phyloP scores from a whole-genome alignment of 1,140 invertebrate genomes.

The Musca vetustissima region DNA sequence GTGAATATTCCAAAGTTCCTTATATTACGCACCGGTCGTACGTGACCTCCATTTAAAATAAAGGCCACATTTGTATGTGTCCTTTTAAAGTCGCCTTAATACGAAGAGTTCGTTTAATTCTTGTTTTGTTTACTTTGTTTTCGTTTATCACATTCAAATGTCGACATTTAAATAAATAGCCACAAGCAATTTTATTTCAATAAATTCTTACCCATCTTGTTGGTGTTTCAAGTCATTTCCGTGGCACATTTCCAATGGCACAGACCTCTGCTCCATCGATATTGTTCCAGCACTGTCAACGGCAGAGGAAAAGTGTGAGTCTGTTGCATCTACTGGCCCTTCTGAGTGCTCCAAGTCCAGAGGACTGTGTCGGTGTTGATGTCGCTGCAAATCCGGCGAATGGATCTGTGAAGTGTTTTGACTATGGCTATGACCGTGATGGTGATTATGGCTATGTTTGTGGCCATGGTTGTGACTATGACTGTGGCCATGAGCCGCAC shows the following conservation, averaged over 20 bases:
- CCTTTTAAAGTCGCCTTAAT: too few species aligned
- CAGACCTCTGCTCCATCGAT: constrained; percentile 5
- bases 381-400: not conserved
- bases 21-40: too few species aligned
- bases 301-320: not conserved
- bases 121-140: too few species aligned
- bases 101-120: too few species aligned
- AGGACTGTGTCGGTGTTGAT: not conserved
- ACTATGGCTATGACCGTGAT: constrained; percentile 45
- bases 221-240: constrained; percentile 12
- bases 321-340: not conserved
- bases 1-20: too few species aligned
- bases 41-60: too few species aligned
- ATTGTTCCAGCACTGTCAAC: constrained; percentile 1
- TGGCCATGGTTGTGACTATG: constrained; percentile 45
- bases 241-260: not conserved
- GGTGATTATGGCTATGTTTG: constrained; percentile 24
- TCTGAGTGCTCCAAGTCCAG: not conserved
- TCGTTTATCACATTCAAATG: not conserved
- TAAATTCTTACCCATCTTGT: constrained; percentile 23
- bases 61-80: too few species aligned
- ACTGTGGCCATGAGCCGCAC: constrained; percentile 38
- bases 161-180: constrained; percentile 9
- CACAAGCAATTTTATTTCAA: constrained; percentile 19
- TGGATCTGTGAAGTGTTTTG: constrained; percentile 36